Percentiles rank a stretch among this genome's conserved stretches.
Evolutionary conservation across 1,140 invertebrate genomes (phyloP).

Genomic region (Araneus ventricosus): DNA sequence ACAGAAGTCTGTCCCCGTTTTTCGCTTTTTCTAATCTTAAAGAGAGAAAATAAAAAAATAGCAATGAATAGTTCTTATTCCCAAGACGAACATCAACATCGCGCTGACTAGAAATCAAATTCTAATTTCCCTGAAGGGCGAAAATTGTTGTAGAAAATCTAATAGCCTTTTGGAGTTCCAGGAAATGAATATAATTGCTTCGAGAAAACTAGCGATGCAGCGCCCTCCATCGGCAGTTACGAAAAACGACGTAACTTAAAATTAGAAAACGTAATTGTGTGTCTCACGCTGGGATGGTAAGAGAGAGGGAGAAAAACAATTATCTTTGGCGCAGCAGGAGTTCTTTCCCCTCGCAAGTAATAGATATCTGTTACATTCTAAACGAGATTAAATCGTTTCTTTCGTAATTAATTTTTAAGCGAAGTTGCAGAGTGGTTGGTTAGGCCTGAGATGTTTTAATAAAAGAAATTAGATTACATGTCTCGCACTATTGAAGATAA

Average conservation of each 20-base stretch:
- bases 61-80: not conserved
- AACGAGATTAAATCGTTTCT: not conserved
- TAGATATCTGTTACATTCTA: not conserved
- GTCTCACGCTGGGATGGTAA: not conserved
- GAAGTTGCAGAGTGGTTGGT: not conserved
- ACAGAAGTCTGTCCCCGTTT: too few relatives aligned
- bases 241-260: not conserved
- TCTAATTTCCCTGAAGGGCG: not conserved
- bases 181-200: constrained; percentile 40
- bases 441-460: not conserved
- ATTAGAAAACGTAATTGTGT: constrained; percentile 2
- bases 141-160: constrained; percentile 13
- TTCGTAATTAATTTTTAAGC: not conserved
- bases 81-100: not conserved
- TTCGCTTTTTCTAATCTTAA: not conserved
- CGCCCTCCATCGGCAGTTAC: not conserved
- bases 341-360: not conserved
- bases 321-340: not conserved
- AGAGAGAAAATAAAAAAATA: not conserved
- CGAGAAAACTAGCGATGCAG: not conserved
- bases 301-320: not conserved
- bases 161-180: not conserved
- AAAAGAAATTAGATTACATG: not conserved
- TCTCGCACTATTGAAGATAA: too few relatives aligned
- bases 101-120: not conserved